Evolutionary conservation across 2,888 invertebrate genomes (phyloP).

Genomic region (Agonopterix subpropinquella): DNA sequence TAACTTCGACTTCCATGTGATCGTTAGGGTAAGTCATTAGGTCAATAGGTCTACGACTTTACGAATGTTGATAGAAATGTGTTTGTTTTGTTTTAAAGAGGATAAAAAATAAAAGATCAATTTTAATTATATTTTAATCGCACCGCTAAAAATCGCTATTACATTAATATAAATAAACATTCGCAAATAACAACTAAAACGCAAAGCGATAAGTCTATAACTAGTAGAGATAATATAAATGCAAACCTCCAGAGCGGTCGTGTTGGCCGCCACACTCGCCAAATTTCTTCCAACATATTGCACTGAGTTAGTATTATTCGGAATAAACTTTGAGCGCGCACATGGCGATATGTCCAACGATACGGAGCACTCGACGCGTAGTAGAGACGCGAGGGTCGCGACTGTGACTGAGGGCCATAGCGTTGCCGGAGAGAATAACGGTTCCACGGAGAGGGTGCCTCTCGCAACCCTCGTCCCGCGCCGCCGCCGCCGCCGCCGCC

Average conservation of each 20-base stretch:
- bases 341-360: constrained; percentile 33
- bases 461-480: constrained; percentile 16
- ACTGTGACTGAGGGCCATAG: constrained; percentile 29
- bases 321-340: constrained; percentile 50
- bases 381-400: constrained; percentile 21
- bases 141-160: constrained; percentile 12
- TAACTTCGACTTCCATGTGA: constrained; percentile 10
- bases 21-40: constrained; percentile 12
- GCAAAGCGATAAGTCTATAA: constrained; percentile 14
- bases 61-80: constrained; percentile 1
- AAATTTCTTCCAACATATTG: constrained; percentile 32
- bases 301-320: constrained; percentile 28
- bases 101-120: neutral
- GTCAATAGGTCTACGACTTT: constrained; percentile 6
- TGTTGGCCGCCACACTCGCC: constrained; percentile 15
- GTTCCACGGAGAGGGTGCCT: constrained; percentile 26
- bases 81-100: neutral
- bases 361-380: constrained; percentile 15
- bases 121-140: constrained; percentile 6
- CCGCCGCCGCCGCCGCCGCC: constrained; percentile 4
- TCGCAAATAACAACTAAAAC: constrained; percentile 17
- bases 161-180: constrained; percentile 15
- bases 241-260: constrained; percentile 30
- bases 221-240: constrained; percentile 2
- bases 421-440: constrained; percentile 4